phyloP scores from a whole-genome alignment of 1,140 invertebrate genomes.

The Drosophila pectinifera region DNA sequence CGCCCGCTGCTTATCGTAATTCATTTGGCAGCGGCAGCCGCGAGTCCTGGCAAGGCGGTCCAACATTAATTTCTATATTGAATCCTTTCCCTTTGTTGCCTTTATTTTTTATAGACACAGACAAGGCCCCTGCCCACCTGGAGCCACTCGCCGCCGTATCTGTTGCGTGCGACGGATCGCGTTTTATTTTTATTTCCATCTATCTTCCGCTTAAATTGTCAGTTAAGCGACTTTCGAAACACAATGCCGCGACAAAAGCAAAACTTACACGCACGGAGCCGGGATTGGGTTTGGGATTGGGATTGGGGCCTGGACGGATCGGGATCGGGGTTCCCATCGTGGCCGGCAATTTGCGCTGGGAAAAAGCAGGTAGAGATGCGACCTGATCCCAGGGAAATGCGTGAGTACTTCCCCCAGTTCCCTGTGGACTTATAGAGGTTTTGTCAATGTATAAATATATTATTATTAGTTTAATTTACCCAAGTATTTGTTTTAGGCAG shows the following conservation, averaged over 20 bases:
- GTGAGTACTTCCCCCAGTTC: background rate
- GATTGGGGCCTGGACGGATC: background rate
- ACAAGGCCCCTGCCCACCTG: background rate
- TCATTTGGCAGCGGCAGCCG: slow-evolving; percentile 52
- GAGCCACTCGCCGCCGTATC: background rate
- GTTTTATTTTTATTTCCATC: slow-evolving; percentile 47
- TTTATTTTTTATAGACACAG: slow-evolving; percentile 15
- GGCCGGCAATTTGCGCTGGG: slow-evolving; percentile 39
- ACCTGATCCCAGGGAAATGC: slow-evolving; percentile 10
- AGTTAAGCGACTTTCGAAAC: slow-evolving; percentile 67
- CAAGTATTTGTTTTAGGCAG: background rate
- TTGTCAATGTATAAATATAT: background rate
- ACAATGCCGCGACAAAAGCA: slow-evolving; percentile 52
- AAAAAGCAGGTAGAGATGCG: slow-evolving; percentile 2
- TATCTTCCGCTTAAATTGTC: slow-evolving; percentile 61
- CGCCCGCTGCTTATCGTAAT: slow-evolving; percentile 76
- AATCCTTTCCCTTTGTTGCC: slow-evolving; percentile 51
- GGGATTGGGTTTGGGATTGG: background rate
- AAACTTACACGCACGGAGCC: slow-evolving; percentile 43
- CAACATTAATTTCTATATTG: slow-evolving; percentile 79
- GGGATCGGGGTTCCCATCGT: slow-evolving; percentile 32
- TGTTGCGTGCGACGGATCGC: slow-evolving; percentile 56
- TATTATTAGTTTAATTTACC: background rate
- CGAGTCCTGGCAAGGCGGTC: slow-evolving; percentile 48
- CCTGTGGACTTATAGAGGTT: too few relatives aligned